Base-by-base conservation (phyloP, 2,888 invertebrate genomes). In the Lypha dubia region DNA sequence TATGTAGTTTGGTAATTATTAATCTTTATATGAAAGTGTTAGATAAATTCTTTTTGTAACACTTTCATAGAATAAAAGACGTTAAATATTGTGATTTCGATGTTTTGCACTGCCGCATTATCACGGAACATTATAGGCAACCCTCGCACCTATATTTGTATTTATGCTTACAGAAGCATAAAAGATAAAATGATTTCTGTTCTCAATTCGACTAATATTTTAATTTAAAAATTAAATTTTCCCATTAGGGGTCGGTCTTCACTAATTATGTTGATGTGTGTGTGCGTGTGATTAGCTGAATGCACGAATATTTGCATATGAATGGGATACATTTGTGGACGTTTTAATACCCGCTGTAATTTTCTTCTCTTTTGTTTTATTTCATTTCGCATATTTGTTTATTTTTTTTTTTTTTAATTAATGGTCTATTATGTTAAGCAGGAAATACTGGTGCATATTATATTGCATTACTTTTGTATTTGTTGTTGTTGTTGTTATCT, bases 351-450 rank as follows among this genome's bases (percentile, higher is more conserved):
- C n/a, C 9, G 46, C 44, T 79, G 62, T 46, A 49, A 68, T 41
- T 70, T 56, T 60, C 41, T 38, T 70, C 24, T 53, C 32, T 63
- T 65, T 62, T 70, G 32, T 79, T 79, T 73, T 79, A 28, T 73
- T 79, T 51, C 17, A 56, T 63, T 79, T 71, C 46, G 62, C 53
- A 56, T 32, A 46, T 65, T 65, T 49, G 22, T 56, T n/a, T n/a
- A n/a, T n/a, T 68, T 51, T 68, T 68, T 46, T 22, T 68, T 53
- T 73, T 79, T 79, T 71, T 65, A 77, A 77, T 71, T 83, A 73
- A 73, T 76, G 79, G 75, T 79, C 75, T 67, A 84, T 84, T 71
- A 71, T 79, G 53, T 76, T 67, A 84, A 84, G 75, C 84, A 79
- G 84, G 84, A 84, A 84, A 79, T 80, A 76, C 44, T 71, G 56